These are phyloP conservation scores for Leptodactylus fuscus DNA, from an alignment of 2,113 vertebrate species.

Conservation along the genomic window DNA sequence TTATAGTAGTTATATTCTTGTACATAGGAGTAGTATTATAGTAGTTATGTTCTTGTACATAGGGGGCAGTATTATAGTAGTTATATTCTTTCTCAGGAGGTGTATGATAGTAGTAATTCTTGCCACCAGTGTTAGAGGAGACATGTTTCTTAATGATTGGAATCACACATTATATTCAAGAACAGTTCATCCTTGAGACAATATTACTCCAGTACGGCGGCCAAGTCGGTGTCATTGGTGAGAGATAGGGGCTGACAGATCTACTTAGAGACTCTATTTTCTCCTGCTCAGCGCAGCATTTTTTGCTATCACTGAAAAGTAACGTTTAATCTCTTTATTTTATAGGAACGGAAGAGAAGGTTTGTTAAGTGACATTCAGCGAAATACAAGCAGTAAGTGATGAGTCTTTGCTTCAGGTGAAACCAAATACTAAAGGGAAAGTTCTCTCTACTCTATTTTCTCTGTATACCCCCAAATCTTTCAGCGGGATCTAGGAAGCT, in stretches of 20 bases:
- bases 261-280: conserved; percentile 18
- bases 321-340: background rate
- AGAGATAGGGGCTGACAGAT: conserved; percentile 42
- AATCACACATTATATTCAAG: conserved; percentile 7
- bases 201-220: conserved; percentile 9
- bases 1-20: conserved; percentile 20
- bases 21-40: conserved; percentile 8
- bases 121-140: background rate
- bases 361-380: background rate
- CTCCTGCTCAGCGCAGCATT: conserved; percentile 17
- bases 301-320: background rate
- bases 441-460: too few species aligned
- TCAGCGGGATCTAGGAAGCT: background rate
- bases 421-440: background rate
- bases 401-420: background rate
- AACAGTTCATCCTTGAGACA: conserved; percentile 45
- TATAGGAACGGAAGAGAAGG: background rate
- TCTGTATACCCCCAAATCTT: background rate
- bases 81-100: background rate
- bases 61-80: background rate
- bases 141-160: background rate
- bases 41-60: background rate
- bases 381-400: background rate
- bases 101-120: background rate
- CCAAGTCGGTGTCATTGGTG: conserved; percentile 8